Percentiles rank a stretch among this genome's conserved stretches.
Evolutionary conservation across 2,888 invertebrate genomes (phyloP).

Genomic region (Drosophila hamatofila): DNA sequence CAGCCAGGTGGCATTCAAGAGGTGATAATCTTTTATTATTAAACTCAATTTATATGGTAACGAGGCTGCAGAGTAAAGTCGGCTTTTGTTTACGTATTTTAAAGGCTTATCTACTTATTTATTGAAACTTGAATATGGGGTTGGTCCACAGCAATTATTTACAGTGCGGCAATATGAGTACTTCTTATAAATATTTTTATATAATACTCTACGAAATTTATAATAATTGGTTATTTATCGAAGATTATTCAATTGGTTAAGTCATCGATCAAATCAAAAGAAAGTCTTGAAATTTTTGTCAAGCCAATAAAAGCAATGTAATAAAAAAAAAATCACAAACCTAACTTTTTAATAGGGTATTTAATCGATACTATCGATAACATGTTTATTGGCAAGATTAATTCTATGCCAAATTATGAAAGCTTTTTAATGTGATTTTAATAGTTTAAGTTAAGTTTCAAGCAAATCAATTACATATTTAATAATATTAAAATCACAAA

Average conservation of each 20-base stretch:
- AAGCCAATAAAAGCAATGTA: background rate
- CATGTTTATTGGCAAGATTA: background rate
- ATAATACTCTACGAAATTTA: background rate
- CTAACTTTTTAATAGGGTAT: background rate
- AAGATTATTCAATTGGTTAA: too few species aligned
- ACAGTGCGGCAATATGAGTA: background rate
- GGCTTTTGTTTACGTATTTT: constrained; percentile 8
- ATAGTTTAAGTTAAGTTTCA: background rate
- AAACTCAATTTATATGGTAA: constrained; percentile 11
- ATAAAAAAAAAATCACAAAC: background rate
- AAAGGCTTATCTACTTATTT: constrained; percentile 9
- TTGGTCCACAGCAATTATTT: too few species aligned
- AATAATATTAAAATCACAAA: background rate
- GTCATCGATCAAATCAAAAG: background rate
- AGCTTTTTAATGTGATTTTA: background rate
- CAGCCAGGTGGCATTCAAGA: constrained; percentile 10
- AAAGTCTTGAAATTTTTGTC: background rate
- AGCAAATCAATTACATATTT: background rate
- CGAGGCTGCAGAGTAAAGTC: background rate
- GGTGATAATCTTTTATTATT: constrained; percentile 25
- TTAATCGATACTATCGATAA: background rate
- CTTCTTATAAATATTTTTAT: background rate
- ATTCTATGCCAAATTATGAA: background rate
- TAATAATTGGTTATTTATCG: background rate
- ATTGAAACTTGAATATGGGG: background rate